Conservation (phyloP, 2,113 vertebrate species). For the Sinocyclocheilus anshuiensis region DNA sequence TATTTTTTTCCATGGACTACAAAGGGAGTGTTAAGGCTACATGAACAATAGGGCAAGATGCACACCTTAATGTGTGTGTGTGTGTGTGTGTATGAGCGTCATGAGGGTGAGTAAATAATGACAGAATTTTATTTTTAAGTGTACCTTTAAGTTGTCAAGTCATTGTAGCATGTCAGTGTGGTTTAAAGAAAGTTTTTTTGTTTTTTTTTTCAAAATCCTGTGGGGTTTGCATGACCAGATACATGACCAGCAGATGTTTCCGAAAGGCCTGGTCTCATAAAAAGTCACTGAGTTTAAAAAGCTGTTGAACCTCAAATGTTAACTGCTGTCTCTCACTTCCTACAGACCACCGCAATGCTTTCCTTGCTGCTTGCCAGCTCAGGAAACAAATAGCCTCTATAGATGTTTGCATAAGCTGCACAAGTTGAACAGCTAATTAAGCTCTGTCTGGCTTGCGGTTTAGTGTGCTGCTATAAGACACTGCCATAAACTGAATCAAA, state of each 20-base stretch:
- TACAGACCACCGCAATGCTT: constrained; percentile 19
- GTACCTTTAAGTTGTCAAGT: neutral
- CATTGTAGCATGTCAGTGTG: neutral
- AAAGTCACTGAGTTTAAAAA: neutral
- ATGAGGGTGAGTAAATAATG: neutral
- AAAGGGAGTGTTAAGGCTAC: no score
- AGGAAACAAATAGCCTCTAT: neutral
- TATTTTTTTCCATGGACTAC: no score
- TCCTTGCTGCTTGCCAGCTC: neutral
- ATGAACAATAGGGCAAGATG: no score
- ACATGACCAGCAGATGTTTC: neutral
- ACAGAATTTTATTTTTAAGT: neutral
- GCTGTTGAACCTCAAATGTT: constrained; percentile 23
- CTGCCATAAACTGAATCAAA: neutral
- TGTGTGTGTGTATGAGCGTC: neutral
- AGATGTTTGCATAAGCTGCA: neutral
- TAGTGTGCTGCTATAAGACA: neutral
- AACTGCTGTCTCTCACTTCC: neutral
- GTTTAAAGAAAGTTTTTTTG: neutral
- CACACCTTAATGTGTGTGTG: no score
- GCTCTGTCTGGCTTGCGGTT: neutral
- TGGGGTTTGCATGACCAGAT: neutral
- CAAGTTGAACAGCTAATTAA: constrained; percentile 1
- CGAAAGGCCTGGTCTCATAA: neutral
- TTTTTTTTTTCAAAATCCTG: neutral